phyloP scores from a whole-genome alignment of 2,113 vertebrate species.

The Cyphomyrus plagiostoma region DNA sequence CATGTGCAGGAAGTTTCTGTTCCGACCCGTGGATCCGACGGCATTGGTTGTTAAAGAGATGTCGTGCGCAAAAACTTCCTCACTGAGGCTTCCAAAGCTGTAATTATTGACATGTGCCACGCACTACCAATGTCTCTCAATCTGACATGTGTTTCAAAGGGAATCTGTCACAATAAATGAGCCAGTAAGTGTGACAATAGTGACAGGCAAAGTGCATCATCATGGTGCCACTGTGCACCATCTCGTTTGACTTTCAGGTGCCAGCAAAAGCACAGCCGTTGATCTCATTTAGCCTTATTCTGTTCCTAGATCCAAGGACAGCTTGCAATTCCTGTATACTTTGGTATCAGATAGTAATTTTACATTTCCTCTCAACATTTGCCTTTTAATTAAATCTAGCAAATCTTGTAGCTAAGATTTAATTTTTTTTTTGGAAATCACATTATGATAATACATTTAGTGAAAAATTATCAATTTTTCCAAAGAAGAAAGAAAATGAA shows the following conservation, averaged over 20 bases:
- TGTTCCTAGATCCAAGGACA: not conserved
- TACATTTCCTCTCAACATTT: not conserved
- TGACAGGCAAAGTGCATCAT: not conserved
- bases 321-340: not conserved
- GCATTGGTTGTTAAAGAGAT: not conserved
- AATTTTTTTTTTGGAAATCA: not conserved
- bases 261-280: not conserved
- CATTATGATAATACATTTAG: not conserved
- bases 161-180: not conserved
- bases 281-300: not conserved
- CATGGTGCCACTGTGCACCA: not conserved
- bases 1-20: not conserved
- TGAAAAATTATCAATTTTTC: not conserved
- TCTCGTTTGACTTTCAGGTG: not conserved
- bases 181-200: not conserved
- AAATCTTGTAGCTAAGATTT: not conserved
- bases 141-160: conserved; percentile 10
- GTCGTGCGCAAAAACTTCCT: not conserved
- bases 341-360: not conserved
- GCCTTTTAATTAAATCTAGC: not conserved
- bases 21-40: not conserved
- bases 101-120: not conserved
- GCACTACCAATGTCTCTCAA: not conserved
- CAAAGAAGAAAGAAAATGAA: not conserved
- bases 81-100: not conserved